phyloP scores from a whole-genome alignment of 2,797 vertebrate species.

The Avahi laniger region DNA sequence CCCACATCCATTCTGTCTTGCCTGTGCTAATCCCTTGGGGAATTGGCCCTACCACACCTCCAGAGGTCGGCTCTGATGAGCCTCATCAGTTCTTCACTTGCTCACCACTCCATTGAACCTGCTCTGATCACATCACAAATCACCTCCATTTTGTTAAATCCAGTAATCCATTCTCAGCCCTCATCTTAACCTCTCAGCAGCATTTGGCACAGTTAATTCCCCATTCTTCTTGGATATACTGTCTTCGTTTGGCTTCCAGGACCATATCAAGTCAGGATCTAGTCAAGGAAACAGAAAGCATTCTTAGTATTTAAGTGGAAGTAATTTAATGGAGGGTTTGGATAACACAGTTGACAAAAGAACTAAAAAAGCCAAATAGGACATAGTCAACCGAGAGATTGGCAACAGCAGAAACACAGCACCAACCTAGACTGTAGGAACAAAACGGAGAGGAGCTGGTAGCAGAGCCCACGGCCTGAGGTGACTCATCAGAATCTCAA shows the following conservation, averaged over 20 bases:
- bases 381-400: background rate
- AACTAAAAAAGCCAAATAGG: background rate
- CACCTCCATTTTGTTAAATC: background rate
- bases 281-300: background rate
- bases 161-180: background rate
- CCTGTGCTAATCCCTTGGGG: background rate
- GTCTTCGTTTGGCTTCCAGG: background rate
- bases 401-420: background rate
- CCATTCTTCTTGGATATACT: background rate
- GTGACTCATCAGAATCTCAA: background rate
- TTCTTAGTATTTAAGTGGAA: background rate
- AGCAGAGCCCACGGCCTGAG: too few relatives aligned
- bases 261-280: background rate
- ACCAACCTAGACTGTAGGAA: background rate
- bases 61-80: background rate
- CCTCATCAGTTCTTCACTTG: background rate
- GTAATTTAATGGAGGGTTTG: background rate
- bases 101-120: background rate
- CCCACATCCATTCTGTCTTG: background rate
- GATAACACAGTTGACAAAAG: background rate
- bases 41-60: background rate
- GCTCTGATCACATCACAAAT: background rate
- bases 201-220: background rate
- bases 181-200: background rate
- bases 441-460: background rate